Percentiles rank a stretch among this genome's conserved stretches.
Conservation (phyloP, 1,140 invertebrate species). For the Agrilus planipennis region DNA sequence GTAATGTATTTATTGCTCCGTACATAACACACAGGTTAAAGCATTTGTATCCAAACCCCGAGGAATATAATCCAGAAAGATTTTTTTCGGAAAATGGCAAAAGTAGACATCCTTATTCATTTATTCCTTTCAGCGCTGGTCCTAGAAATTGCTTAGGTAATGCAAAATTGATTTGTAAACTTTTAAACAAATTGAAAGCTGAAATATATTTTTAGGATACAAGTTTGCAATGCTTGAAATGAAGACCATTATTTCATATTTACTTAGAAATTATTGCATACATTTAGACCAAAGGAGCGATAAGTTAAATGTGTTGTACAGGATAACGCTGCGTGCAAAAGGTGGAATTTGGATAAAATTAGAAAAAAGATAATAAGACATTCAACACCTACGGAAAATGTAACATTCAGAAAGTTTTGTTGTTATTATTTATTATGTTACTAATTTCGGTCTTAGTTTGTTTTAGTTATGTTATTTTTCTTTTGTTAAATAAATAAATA, state of each 20-base stretch:
- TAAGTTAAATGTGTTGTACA: slow-evolving; percentile 21
- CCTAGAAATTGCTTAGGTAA: slow-evolving; percentile 52
- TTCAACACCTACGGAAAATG: background rate
- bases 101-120: slow-evolving; percentile 41
- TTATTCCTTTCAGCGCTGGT: slow-evolving; percentile 56
- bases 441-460: background rate
- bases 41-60: slow-evolving; percentile 47
- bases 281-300: slow-evolving; percentile 14
- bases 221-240: slow-evolving; percentile 39
- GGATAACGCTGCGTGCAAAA: slow-evolving; percentile 24
- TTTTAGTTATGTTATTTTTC: background rate
- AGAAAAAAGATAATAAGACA: no score
- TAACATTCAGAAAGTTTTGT: background rate
- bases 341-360: slow-evolving; percentile 25
- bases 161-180: background rate
- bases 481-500: background rate
- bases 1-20: slow-evolving; percentile 1
- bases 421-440: background rate
- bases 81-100: slow-evolving; percentile 46
- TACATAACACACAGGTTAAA: background rate
- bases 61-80: slow-evolving; percentile 55
- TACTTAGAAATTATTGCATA: slow-evolving; percentile 28
- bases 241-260: slow-evolving; percentile 35
- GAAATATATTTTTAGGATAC: slow-evolving; percentile 30
- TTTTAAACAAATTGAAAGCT: background rate